phyloP scores from a whole-genome alignment of 2,113 vertebrate genomes.

The Phrynosoma blainvillii region DNA sequence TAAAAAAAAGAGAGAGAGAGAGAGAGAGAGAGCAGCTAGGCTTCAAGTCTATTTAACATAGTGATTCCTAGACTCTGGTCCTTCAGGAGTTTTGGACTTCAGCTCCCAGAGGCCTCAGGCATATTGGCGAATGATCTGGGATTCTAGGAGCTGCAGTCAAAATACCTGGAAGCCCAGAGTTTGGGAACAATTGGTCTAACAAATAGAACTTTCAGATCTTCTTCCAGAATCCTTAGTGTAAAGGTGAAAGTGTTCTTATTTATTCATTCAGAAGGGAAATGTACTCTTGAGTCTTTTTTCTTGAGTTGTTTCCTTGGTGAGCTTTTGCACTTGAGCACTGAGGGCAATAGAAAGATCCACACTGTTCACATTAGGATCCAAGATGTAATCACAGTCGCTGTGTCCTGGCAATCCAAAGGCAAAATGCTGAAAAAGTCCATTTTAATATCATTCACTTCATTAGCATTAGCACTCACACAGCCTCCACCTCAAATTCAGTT shows the following conservation, averaged over 20 bases:
- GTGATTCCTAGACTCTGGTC: not conserved
- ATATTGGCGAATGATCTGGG: too few relatives aligned
- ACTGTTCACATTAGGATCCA: not conserved
- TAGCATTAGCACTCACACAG: too few relatives aligned
- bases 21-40: too few relatives aligned
- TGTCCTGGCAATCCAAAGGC: not conserved
- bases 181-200: not conserved
- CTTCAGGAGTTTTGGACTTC: not conserved
- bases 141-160: not conserved
- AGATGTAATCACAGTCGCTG: not conserved
- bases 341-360: not conserved
- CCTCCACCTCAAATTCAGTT: not conserved
- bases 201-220: not conserved
- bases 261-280: not conserved
- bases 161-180: not conserved
- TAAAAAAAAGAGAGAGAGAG: too few relatives aligned
- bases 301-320: not conserved
- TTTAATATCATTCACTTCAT: not conserved
- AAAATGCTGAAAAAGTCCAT: not conserved
- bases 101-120: too few relatives aligned
- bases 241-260: not conserved
- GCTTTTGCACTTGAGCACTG: too few relatives aligned
- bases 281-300: not conserved
- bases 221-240: too few relatives aligned
- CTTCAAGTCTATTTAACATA: not conserved